Conservation (phyloP, 1,140 invertebrate genomes). For the Stegodyphus dumicola region DNA sequence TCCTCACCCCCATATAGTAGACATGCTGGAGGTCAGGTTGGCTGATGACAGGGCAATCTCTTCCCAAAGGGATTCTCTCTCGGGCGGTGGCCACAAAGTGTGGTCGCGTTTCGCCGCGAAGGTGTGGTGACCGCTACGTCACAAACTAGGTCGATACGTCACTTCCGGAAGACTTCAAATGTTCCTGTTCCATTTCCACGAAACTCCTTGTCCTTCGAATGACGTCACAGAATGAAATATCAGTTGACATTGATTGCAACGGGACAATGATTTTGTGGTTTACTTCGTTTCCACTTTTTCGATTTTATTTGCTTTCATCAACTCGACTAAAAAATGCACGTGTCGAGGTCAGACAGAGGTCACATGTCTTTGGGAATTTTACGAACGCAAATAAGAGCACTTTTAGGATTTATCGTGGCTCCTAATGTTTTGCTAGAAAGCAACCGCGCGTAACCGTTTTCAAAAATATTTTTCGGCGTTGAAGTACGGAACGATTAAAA, state of each 20-base stretch:
- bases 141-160: conserved; percentile 24
- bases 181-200: conserved; percentile 20
- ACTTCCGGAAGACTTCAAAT: conserved; percentile 22
- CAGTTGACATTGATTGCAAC: conserved; percentile 29
- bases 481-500: too few species aligned
- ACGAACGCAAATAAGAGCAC: too few species aligned
- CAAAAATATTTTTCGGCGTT: conserved; percentile 9
- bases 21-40: too few species aligned
- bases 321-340: too few species aligned
- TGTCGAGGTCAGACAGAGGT: too few species aligned
- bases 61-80: too few species aligned
- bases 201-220: conserved; percentile 20
- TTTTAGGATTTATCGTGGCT: too few species aligned
- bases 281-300: background rate
- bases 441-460: too few species aligned
- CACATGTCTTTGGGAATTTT: too few species aligned
- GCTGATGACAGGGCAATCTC: too few species aligned
- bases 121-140: conserved; percentile 22
- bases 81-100: background rate
- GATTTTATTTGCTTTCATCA: background rate
- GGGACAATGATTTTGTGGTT: conserved; percentile 28
- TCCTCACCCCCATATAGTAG: too few species aligned
- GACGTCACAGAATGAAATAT: conserved; percentile 33
- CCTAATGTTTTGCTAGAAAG: too few species aligned
- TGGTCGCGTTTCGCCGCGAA: background rate